Conservation (phyloP, 2,888 invertebrate species). For the Frankliniella intonsa region DNA sequence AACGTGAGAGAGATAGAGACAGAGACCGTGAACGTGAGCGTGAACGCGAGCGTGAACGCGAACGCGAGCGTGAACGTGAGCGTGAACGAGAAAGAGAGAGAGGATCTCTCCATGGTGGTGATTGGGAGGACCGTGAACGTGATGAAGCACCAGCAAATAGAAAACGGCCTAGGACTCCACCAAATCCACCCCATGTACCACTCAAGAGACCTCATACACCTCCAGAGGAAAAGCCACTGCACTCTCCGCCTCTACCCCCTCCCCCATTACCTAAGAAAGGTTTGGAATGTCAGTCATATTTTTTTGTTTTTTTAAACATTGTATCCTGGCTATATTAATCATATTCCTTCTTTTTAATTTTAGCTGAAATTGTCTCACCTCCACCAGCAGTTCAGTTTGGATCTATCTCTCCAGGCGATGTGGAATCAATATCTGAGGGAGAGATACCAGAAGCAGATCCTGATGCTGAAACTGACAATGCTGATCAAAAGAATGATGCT, state of each 20-base stretch:
- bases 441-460: conserved; percentile 44
- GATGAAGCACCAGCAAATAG: conserved; percentile 27
- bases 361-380: conserved; percentile 27
- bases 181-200: conserved; percentile 33
- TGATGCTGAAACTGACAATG: conserved; percentile 30
- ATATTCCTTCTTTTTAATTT: neutral
- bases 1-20: conserved; percentile 33
- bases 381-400: conserved; percentile 35
- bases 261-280: conserved; percentile 29
- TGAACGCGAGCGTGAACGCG: conserved; percentile 38
- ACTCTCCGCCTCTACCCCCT: conserved; percentile 28
- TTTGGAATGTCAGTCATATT: neutral
- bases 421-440: conserved; percentile 48
- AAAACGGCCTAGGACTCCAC: conserved; percentile 36
- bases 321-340: neutral
- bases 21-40: conserved; percentile 36
- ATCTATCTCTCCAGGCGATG: conserved; percentile 41
- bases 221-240: conserved; percentile 30
- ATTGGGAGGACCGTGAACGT: conserved; percentile 28
- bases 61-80: conserved; percentile 38
- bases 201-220: conserved; percentile 6
- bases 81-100: conserved; percentile 36
- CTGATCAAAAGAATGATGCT: neutral
- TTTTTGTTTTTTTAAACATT: neutral
- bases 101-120: conserved; percentile 34